Percentiles rank a stretch among this genome's conserved stretches.
Evolutionary conservation across 2,797 vertebrate genomes (phyloP).

Genomic region (Enteromius argenteus): DNA sequence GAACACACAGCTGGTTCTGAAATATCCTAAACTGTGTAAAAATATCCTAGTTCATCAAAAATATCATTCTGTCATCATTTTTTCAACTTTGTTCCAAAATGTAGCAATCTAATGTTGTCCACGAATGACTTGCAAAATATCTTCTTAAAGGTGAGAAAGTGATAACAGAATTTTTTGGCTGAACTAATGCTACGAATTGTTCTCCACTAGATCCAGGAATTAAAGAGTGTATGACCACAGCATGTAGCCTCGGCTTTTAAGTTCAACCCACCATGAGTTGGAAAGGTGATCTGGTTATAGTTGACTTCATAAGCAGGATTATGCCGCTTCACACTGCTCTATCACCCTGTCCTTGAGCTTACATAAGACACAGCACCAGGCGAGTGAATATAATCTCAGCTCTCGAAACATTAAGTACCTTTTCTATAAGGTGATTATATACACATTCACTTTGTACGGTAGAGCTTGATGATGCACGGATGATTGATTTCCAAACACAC

Average conservation of each 20-base stretch:
- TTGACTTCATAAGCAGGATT: background rate
- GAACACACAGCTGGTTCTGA: background rate
- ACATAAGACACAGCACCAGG: background rate
- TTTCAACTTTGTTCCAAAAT: background rate
- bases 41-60: background rate
- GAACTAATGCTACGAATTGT: background rate
- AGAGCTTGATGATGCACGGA: slow-evolving; percentile 1
- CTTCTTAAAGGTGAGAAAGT: background rate
- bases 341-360: slow-evolving; percentile 1
- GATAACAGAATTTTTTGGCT: background rate
- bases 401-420: slow-evolving; percentile 11
- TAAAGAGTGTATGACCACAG: background rate
- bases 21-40: background rate
- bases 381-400: slow-evolving; percentile 17
- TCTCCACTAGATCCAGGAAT: background rate
- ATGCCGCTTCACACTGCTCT: background rate
- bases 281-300: background rate
- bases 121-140: background rate
- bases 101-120: background rate
- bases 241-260: background rate
- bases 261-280: background rate
- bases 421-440: slow-evolving; percentile 21
- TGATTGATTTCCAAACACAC: background rate
- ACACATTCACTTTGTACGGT: background rate
- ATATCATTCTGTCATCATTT: background rate